phyloP scores from a whole-genome alignment of 2,113 vertebrate species.

The Calyptomena viridis region DNA sequence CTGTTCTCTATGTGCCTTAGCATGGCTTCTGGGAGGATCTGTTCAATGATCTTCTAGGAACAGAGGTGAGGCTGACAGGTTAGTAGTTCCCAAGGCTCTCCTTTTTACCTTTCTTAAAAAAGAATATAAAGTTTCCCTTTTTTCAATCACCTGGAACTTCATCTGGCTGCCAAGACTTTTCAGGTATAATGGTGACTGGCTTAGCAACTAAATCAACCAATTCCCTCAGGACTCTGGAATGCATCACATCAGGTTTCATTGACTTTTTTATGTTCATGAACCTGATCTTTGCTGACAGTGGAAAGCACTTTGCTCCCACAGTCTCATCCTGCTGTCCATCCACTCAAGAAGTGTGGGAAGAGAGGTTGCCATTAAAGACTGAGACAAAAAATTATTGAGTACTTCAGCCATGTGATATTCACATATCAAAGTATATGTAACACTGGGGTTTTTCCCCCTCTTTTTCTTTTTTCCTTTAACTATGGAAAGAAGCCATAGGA shows the following conservation, averaged over 20 bases:
- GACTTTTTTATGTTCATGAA: neutral
- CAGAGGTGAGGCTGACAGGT: no score
- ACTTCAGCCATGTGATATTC: neutral
- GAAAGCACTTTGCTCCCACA: neutral
- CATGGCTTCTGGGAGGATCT: no score
- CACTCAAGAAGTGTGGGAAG: neutral
- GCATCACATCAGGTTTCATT: neutral
- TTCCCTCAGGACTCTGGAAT: neutral
- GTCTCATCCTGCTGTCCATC: neutral
- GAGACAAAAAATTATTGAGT: neutral
- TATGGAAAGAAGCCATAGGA: neutral
- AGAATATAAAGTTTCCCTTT: no score
- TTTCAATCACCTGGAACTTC: no score
- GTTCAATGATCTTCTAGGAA: no score
- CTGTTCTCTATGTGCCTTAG: no score
- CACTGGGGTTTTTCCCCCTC: rapidly evolving
- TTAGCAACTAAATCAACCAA: neutral
- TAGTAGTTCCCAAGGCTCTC: no score
- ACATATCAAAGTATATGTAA: neutral
- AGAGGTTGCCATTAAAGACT: neutral
- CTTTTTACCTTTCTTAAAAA: no score
- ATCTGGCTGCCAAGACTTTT: rapidly evolving
- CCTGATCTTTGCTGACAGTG: neutral
- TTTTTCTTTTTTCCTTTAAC: neutral
- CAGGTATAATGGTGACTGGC: neutral